phyloP scores from a whole-genome alignment of 2,797 vertebrate genomes.

The Labroides dimidiatus region DNA sequence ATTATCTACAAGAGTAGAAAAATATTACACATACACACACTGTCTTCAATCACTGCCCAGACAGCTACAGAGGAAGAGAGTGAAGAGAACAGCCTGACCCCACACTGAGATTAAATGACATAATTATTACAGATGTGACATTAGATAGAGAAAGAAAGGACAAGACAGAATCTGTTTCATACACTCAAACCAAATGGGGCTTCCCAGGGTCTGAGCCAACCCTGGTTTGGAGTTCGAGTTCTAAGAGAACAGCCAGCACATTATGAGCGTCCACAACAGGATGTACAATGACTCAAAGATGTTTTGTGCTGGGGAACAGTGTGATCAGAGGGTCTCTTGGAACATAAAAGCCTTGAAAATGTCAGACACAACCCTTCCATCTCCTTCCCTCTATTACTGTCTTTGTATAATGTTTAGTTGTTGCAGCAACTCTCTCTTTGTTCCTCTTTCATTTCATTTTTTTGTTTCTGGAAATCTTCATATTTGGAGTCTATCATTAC shows the following conservation, averaged over 20 bases:
- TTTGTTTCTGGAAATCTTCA: too few relatives aligned
- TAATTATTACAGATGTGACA: slow-evolving; percentile 3
- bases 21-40: not conserved
- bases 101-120: slow-evolving; percentile 31
- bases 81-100: slow-evolving; percentile 19
- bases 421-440: too few relatives aligned
- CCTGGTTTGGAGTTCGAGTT: slow-evolving; percentile 19
- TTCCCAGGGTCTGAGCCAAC: slow-evolving; percentile 14
- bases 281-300: slow-evolving; percentile 41
- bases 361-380: not conserved
- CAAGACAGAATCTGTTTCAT: not conserved
- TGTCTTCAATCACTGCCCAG: slow-evolving; percentile 10
- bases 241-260: slow-evolving; percentile 40
- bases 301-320: slow-evolving; percentile 11
- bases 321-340: slow-evolving; percentile 37
- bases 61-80: slow-evolving; percentile 10
- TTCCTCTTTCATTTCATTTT: too few relatives aligned
- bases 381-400: slow-evolving; percentile 8
- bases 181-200: slow-evolving; percentile 16
- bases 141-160: not conserved
- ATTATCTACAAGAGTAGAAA: not conserved
- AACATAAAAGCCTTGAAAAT: slow-evolving; percentile 18
- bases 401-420: slow-evolving; percentile 13
- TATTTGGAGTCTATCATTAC: too few relatives aligned
- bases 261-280: slow-evolving; percentile 39